A percentile compares a stretch with the other conserved stretches of the same genome.
phyloP scores from a whole-genome alignment of 2,888 invertebrate species.

The Gymnocheta viridis region DNA sequence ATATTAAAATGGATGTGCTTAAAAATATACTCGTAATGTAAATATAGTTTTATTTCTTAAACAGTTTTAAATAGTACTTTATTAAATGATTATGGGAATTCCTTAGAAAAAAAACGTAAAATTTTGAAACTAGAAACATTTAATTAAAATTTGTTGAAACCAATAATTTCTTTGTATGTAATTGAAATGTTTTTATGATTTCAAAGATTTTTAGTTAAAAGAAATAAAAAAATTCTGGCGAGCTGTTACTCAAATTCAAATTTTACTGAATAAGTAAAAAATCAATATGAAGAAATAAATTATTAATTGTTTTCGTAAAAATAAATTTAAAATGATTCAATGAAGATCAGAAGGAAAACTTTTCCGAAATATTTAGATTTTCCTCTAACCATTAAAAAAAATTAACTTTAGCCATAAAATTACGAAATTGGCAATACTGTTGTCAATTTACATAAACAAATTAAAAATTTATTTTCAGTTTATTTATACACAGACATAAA shows the following conservation, averaged over 20 bases:
- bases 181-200: no score
- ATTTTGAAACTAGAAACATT: background rate
- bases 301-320: no score
- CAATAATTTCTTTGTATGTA: background rate
- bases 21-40: background rate
- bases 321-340: no score
- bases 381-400: no score
- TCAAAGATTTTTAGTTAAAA: no score
- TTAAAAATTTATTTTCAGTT: conserved; percentile 14
- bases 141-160: background rate
- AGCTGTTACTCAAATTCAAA: no score
- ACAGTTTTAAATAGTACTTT: background rate
- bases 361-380: no score
- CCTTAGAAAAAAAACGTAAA: background rate
- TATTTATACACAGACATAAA: background rate
- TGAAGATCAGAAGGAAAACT: no score
- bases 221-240: no score
- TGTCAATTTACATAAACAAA: conserved; percentile 33
- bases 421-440: background rate
- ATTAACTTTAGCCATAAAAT: background rate
- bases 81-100: background rate
- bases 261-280: no score
- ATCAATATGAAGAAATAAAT: no score
- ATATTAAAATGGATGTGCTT: background rate
- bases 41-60: background rate